Percentiles rank a stretch among this genome's conserved stretches.
Conservation (phyloP, 2,113 vertebrate genomes). For the Callospermophilus lateralis region DNA sequence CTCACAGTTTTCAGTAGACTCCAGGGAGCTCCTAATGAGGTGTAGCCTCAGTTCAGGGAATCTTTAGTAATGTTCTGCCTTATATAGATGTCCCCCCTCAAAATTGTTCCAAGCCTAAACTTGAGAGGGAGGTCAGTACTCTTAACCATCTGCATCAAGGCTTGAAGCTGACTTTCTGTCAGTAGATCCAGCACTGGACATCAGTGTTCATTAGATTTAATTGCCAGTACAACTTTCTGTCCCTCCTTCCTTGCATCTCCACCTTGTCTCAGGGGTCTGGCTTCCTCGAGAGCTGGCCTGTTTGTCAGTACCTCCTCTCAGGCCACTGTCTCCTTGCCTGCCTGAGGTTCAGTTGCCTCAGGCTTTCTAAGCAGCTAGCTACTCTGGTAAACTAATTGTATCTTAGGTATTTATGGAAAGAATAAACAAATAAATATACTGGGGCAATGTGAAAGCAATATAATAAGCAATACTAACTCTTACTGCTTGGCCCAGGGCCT, state of each 20-base stretch:
- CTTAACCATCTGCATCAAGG: not conserved
- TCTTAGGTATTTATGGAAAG: not conserved
- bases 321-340: not conserved
- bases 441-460: not conserved
- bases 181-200: not conserved
- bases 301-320: not conserved
- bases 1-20: conserved; percentile 14
- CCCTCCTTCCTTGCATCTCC: not conserved
- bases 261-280: not conserved
- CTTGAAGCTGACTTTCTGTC: not conserved
- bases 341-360: not conserved
- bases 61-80: not conserved
- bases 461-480: not conserved
- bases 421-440: not conserved
- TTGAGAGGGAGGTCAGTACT: not conserved
- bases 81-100: not conserved
- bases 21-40: not conserved
- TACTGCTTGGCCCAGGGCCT: not conserved
- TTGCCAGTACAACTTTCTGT: not conserved
- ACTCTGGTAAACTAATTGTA: not conserved
- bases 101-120: not conserved
- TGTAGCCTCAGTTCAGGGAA: not conserved
- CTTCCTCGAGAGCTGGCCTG: not conserved
- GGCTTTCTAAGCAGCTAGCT: not conserved
- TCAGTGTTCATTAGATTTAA: not conserved